These are phyloP conservation scores for Macrotis lagotis DNA, from an alignment of 2,113 vertebrate species.

Conservation along the genomic window DNA sequence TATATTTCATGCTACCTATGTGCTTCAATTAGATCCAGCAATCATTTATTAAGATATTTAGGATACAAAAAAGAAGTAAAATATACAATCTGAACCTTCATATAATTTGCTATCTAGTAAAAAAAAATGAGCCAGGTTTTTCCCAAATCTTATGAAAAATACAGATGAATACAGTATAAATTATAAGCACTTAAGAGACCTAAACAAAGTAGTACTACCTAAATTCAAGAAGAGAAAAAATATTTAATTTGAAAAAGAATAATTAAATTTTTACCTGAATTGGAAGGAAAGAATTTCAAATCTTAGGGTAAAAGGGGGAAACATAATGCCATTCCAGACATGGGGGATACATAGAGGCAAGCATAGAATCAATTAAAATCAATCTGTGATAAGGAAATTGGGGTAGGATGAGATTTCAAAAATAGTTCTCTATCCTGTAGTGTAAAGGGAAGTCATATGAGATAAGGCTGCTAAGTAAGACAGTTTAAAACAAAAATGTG, in stretches of 20 bases:
- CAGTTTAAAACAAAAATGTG: not conserved
- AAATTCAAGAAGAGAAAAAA: not conserved
- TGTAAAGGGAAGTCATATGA: not conserved
- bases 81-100: not conserved
- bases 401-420: not conserved
- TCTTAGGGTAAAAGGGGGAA: not conserved
- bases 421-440: not conserved
- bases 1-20: too few species aligned
- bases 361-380: not conserved
- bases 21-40: not conserved
- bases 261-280: not conserved
- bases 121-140: conserved; percentile 18
- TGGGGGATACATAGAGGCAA: not conserved
- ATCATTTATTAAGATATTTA: not conserved
- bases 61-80: not conserved
- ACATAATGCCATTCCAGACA: not conserved
- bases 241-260: not conserved
- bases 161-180: not conserved
- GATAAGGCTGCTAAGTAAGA: not conserved
- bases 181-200: not conserved
- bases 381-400: not conserved
- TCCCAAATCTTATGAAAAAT: not conserved
- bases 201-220: not conserved
- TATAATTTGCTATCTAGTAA: conserved; percentile 4
- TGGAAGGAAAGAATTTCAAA: not conserved